A percentile compares a stretch with the other conserved stretches of the same genome.
Evolutionary conservation across 1,140 invertebrate species (phyloP).

Genomic region (Trachelipus rathkii): DNA sequence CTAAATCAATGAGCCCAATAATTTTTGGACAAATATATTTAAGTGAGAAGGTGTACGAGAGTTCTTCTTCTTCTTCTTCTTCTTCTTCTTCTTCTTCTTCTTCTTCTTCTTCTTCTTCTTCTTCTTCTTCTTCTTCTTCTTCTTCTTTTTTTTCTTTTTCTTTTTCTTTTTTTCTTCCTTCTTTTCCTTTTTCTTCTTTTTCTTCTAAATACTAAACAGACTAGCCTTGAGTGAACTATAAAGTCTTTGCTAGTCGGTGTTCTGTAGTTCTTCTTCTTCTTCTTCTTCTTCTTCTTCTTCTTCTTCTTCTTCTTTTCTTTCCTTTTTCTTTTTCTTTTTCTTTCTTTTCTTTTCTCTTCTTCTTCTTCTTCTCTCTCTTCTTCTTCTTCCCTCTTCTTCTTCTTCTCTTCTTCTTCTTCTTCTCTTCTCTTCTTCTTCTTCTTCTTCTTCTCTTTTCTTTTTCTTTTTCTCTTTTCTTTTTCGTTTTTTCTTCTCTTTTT

Average conservation of each 20-base stretch:
- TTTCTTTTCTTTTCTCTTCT: slow-evolving; percentile 9
- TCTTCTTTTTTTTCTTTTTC: slow-evolving; percentile 9
- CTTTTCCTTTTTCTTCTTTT: slow-evolving; percentile 9
- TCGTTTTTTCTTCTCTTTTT: too few species aligned
- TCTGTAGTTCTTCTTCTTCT: too few species aligned
- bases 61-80: slow-evolving; percentile 9
- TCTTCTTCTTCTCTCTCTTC: slow-evolving; percentile 9
- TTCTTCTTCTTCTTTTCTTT: slow-evolving; percentile 3
- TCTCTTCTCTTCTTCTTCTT: background rate
- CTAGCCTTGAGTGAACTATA: too few species aligned
- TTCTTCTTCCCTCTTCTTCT: slow-evolving; percentile 9
- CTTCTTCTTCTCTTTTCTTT: slow-evolving; percentile 9
- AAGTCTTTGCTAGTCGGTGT: too few species aligned
- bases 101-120: slow-evolving; percentile 9
- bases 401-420: slow-evolving; percentile 5
- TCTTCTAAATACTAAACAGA: too few species aligned
- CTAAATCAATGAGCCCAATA: too few species aligned
- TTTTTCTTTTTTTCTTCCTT: slow-evolving; percentile 10
- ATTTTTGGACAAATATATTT: too few species aligned
- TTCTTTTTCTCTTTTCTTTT: too few species aligned
- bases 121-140: slow-evolving; percentile 8
- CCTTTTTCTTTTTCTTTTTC: too few species aligned
- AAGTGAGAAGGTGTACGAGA: too few species aligned
- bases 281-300: too few species aligned
- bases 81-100: slow-evolving; percentile 9